These are phyloP conservation scores for Falco biarmicus DNA, from an alignment of 2,797 vertebrate species.

Conservation along the genomic window DNA sequence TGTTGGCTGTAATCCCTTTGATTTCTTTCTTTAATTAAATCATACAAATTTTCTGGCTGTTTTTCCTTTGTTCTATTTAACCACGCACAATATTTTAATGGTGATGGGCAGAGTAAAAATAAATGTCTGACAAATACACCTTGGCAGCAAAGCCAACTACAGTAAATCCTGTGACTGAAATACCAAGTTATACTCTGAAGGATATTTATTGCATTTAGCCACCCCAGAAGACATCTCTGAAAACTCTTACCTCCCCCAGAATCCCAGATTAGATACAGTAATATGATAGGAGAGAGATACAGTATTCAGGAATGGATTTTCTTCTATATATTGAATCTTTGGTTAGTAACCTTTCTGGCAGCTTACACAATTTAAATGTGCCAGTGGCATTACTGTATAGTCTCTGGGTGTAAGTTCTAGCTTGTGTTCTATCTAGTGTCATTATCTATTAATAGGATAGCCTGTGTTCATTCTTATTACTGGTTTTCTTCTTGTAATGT, in stretches of 20 bases:
- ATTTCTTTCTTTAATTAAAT: slow-evolving; percentile 66
- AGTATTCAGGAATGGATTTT: not conserved
- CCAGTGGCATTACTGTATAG: not conserved
- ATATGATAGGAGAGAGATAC: not conserved
- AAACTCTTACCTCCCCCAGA: slow-evolving; percentile 16
- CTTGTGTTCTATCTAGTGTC: not conserved
- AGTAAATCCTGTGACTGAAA: slow-evolving; percentile 47
- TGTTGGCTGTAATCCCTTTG: slow-evolving; percentile 28
- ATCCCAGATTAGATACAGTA: slow-evolving; percentile 11
- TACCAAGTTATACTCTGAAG: not conserved
- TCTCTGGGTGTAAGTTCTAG: not conserved
- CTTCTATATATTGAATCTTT: not conserved
- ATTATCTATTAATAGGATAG: not conserved
- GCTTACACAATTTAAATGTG: not conserved
- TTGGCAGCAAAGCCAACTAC: slow-evolving; percentile 5
- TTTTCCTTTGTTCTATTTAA: slow-evolving; percentile 49
- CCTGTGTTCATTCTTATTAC: not conserved
- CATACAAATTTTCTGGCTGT: slow-evolving; percentile 28
- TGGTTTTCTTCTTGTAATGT: not conserved
- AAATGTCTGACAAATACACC: slow-evolving; percentile 13
- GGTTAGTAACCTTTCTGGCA: not conserved
- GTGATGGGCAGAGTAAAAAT: slow-evolving; percentile 11
- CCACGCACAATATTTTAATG: not conserved
- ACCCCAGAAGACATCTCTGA: slow-evolving; percentile 2
- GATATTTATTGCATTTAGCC: slow-evolving; percentile 33